phyloP scores from a whole-genome alignment of 1,140 invertebrate species.

The Atta cephalotes region DNA sequence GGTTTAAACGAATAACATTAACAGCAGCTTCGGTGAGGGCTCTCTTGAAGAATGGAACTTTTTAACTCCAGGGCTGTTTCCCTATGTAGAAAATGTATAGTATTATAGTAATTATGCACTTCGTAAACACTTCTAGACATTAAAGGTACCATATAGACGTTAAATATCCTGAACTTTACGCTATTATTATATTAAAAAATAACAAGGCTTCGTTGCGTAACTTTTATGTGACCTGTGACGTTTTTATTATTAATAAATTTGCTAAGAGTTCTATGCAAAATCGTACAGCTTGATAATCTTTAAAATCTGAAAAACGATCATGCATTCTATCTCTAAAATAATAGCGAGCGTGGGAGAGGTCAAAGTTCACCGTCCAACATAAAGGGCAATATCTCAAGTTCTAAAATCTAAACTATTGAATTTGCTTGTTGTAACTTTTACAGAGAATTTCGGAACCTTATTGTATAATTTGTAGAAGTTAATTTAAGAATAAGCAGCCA shows the following conservation, averaged over 20 bases:
- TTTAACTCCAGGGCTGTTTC: background rate
- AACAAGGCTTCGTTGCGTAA: background rate
- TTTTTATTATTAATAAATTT: background rate
- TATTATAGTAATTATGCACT: background rate
- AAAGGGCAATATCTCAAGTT: conserved; percentile 33
- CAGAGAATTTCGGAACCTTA: background rate
- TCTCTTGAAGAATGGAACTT: background rate
- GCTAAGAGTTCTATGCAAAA: background rate
- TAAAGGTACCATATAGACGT: background rate
- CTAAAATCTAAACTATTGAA: background rate
- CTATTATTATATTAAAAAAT: background rate
- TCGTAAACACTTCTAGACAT: background rate
- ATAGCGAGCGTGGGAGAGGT: conserved; percentile 23
- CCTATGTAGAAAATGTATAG: background rate
- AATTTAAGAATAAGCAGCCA: background rate
- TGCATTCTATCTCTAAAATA: background rate
- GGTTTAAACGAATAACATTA: background rate
- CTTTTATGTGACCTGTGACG: background rate
- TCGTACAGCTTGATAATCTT: background rate
- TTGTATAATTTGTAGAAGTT: background rate
- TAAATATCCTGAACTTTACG: background rate
- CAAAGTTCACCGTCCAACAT: conserved; percentile 37
- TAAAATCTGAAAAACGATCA: conserved; percentile 14
- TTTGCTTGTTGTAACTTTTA: conserved; percentile 5
- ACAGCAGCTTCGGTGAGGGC: background rate